Conservation (phyloP, 2,888 invertebrate species). For the Dolichopus griseipennis region DNA sequence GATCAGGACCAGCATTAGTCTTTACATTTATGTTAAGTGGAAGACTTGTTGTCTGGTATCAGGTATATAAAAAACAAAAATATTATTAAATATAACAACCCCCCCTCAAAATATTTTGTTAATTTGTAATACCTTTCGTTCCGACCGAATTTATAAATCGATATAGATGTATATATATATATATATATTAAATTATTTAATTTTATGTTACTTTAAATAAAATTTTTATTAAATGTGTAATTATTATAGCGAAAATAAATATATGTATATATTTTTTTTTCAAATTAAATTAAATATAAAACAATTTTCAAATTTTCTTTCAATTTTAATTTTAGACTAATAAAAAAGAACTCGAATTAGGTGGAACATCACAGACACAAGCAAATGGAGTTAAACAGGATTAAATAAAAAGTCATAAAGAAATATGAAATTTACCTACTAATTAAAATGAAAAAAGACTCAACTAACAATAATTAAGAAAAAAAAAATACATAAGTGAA, state of each 20-base stretch:
- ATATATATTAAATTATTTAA: no score
- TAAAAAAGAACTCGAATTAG: constrained; percentile 47
- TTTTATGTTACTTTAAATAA: no score
- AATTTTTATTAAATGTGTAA: no score
- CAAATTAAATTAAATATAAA: no score
- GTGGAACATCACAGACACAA: constrained; percentile 46
- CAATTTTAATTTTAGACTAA: constrained; percentile 46
- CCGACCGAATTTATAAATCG: no score
- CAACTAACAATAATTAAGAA: constrained; percentile 16
- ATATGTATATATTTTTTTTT: no score
- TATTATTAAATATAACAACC: background rate
- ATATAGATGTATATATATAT: no score
- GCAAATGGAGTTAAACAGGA: constrained; percentile 56
- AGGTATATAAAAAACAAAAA: constrained; percentile 26
- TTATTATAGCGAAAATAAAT: no score
- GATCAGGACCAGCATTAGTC: constrained; percentile 80
- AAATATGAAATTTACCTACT: background rate
- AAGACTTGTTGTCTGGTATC: constrained; percentile 72
- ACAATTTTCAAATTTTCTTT: no score
- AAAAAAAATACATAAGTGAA: constrained; percentile 15
- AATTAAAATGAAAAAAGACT: constrained; percentile 11
- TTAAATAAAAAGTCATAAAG: constrained; percentile 33
- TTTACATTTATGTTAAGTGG: constrained; percentile 90
- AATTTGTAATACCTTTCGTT: background rate
- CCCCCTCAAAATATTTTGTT: background rate